Conservation (phyloP, 2,888 invertebrate species). For the Periphyllus acericola region DNA sequence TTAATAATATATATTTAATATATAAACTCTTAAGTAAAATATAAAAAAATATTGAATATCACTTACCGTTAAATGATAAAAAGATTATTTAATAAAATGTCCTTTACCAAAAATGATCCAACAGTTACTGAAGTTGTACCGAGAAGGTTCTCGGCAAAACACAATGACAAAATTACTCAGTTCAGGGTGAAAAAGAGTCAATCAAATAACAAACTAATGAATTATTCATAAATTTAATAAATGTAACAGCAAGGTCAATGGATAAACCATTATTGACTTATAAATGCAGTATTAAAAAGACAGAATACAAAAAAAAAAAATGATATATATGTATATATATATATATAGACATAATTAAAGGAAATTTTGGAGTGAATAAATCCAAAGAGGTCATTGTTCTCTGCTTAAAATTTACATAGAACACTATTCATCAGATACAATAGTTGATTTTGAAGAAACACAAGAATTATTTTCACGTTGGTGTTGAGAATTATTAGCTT, state of each 20-base stretch:
- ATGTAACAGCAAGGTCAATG: slow-evolving; percentile 51
- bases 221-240: slow-evolving; percentile 53
- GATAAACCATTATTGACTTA: slow-evolving; percentile 42
- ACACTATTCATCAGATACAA: slow-evolving; percentile 10
- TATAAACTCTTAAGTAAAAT: background rate
- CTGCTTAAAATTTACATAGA: slow-evolving; percentile 6
- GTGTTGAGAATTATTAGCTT: slow-evolving; percentile 46
- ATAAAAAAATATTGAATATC: background rate
- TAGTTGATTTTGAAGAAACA: slow-evolving; percentile 24
- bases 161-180: slow-evolving; percentile 33
- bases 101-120: slow-evolving; percentile 34
- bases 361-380: slow-evolving; percentile 16
- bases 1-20: background rate
- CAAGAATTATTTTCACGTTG: slow-evolving; percentile 31
- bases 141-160: slow-evolving; percentile 54
- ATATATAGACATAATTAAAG: background rate
- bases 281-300: slow-evolving; percentile 31
- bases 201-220: slow-evolving; percentile 44
- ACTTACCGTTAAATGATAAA: slow-evolving; percentile 43
- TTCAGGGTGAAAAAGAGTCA: slow-evolving; percentile 51
- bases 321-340: background rate
- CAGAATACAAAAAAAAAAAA: slow-evolving; percentile 5
- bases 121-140: slow-evolving; percentile 42
- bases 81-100: slow-evolving; percentile 9
- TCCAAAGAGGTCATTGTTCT: slow-evolving; percentile 39